Evolutionary conservation across 2,888 invertebrate species (phyloP).

Genomic region (Trypoxylon attenuatum): DNA sequence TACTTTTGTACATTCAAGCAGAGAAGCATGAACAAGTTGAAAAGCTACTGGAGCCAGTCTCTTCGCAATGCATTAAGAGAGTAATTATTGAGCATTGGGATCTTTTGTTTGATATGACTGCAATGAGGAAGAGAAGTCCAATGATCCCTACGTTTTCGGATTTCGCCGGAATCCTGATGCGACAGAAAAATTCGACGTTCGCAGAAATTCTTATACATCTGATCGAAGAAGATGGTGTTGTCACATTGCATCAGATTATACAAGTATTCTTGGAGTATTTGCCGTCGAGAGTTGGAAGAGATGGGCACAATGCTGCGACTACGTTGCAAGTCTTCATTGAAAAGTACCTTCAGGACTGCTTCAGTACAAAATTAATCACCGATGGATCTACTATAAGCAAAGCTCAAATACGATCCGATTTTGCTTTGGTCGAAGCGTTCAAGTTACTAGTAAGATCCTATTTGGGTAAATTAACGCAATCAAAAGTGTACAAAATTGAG

Average conservation of each 20-base stretch:
- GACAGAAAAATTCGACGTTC: conserved; percentile 74
- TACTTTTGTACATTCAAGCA: conserved; percentile 76
- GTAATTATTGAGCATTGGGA: conserved; percentile 75
- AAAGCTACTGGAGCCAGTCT: conserved; percentile 73
- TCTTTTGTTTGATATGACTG: conserved; percentile 76
- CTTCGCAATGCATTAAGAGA: conserved; percentile 70
- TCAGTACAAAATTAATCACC: conserved; percentile 48
- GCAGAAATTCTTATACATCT: conserved; percentile 75
- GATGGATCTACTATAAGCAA: conserved; percentile 48
- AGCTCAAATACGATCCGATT: conserved; percentile 69
- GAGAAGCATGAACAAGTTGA: conserved; percentile 75
- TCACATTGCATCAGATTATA: conserved; percentile 74
- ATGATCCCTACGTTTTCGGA: conserved; percentile 76
- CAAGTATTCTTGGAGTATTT: conserved; percentile 81
- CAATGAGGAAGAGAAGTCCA: conserved; percentile 68
- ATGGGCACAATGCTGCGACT: conserved; percentile 71
- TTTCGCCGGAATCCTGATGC: conserved; percentile 76
- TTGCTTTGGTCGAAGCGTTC: conserved; percentile 76
- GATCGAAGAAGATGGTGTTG: conserved; percentile 69
- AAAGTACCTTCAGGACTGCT: conserved; percentile 66
- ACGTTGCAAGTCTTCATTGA: conserved; percentile 70
- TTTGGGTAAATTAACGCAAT: conserved; percentile 75
- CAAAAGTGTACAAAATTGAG: conserved; percentile 61
- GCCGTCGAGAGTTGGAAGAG: conserved; percentile 80
- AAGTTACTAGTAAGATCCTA: conserved; percentile 80